Evolutionary conservation across 92 coral and sea anemone species (phyloP).

Genomic region (Siderastrea radians): DNA sequence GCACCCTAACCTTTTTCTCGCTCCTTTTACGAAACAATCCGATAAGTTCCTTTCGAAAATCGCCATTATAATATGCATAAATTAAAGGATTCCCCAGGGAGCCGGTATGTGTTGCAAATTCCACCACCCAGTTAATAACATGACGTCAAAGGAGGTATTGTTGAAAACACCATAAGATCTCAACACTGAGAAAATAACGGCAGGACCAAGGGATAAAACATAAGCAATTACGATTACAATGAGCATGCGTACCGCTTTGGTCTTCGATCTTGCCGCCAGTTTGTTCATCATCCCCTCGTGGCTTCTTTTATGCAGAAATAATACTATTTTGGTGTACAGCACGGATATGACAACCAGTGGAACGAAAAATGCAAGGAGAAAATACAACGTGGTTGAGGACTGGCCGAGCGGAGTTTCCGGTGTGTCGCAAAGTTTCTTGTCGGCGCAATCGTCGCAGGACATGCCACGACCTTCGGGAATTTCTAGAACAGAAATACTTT

Average conservation of each 20-base stretch:
- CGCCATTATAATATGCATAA: constrained; percentile 69
- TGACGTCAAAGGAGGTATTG: constrained; percentile 26
- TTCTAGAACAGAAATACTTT: constrained; percentile 25
- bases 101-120: constrained; percentile 48
- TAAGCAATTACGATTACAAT: constrained; percentile 53
- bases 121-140: constrained; percentile 39
- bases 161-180: constrained; percentile 64
- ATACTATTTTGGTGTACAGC: constrained; percentile 59
- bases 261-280: constrained; percentile 67
- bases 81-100: constrained; percentile 73
- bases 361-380: constrained; percentile 59
- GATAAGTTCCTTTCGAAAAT: constrained; percentile 59
- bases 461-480: constrained; percentile 66
- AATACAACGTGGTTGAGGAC: constrained; percentile 64
- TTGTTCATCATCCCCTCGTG: constrained; percentile 54
- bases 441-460: background rate
- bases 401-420: constrained; percentile 53
- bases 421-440: constrained; percentile 62
- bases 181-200: constrained; percentile 49
- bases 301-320: constrained; percentile 50
- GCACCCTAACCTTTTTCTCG: background rate
- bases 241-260: constrained; percentile 78
- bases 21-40: constrained; percentile 1
- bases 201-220: constrained; percentile 67
- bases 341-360: constrained; percentile 53